Base-by-base conservation (phyloP, 2,888 invertebrate genomes). In the Atethmia centrago region DNA sequence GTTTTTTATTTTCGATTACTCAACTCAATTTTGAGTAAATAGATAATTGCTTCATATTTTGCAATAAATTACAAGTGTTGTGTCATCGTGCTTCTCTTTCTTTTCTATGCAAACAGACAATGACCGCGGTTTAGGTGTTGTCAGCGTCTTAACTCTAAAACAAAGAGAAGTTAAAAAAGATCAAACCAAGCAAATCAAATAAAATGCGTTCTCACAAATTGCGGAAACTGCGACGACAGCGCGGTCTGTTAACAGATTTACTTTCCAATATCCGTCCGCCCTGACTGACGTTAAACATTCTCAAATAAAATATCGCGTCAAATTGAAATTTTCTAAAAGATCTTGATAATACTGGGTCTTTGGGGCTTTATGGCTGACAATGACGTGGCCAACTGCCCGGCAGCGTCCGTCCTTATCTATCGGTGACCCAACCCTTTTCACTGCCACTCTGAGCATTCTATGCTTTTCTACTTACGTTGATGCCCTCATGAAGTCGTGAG, bases 361-460 rank as follows among this genome's bases (percentile, higher is more conserved):
- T 87, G 80, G 82, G 90, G 93, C 89, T 92, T 95, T 94, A 94
- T 93, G 92, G 91, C 93, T 92, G 93, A 91, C 91, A 93, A 94
- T 93, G 95, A 94, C 93, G 92, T 88, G 90, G 91, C 92, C 90
- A 92, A 93, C 92, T 92, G 94, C 92, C 92, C 92, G 89, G 85
- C 53, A 21, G 53, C 40, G 51, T 67, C 78, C 66, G 61, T 49
- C 87, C 92, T 95, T 95, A 95, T 95, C 95, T 95, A 88, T 89
- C 85, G 89, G 87, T 91, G 92, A 92, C 93, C 93, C 91, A 93
- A 95, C 95, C 95, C 95, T 95, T 95, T 94, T 95, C 95, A 94
- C 92, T 91, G 92, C 92, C 93, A 90, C 85, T 89, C 85, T 76
- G 80, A 79, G 86, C 84, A 88, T 89, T 88, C 87, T 82, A 73